Evolutionary conservation across 2,888 invertebrate genomes (phyloP), one percentile per base, ranked within the genome.

Genomic region (Athalia rosae): DNA sequence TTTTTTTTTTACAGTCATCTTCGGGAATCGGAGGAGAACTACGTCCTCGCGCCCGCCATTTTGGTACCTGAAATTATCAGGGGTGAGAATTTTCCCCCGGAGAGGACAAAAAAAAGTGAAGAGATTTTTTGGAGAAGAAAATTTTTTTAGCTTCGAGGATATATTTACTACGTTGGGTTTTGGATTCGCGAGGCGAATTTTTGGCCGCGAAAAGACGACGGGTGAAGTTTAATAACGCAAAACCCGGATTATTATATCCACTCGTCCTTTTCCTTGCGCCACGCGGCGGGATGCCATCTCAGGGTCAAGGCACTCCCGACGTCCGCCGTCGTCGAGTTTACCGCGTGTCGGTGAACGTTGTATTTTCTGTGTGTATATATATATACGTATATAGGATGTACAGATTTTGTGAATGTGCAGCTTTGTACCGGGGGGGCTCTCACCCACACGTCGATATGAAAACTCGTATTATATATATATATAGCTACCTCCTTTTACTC

Each of bases 281-380:
- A 76, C 9, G 47, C 50, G 64, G 77, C 76, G 28, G 28, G 79
- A 59, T 76, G 74, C 13, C 28, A 76, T 80, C 83, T 81, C 83
- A 84, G 85, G 84, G 85, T 85, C 84, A 85, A 86, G 84, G 85
- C 81, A 84, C 83, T 83, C 83, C 78, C 76, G 71, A 79, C 67
- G 71, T 58, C 13, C 71, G 64, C 41, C 41, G 62, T 62, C 62
- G 62, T 62, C 4, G 28, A 50, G 3, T 50, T 28, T 5, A 48
- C 66, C 13, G 64, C 4, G 11, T 47, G 47, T 64, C 5, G 4
- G 48, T 48, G 13, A 8, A 6, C 13, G 13, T 64, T 58, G 8
- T 53, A 4, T n/a, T 8, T 53, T 11, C 53, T 53, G 8, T 53
- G 11, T n/a, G 3, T 15, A 15, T 15, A 15, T 58, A 58, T 6